Conservation (phyloP, 2,113 vertebrate genomes). For the Pandion haliaetus region DNA sequence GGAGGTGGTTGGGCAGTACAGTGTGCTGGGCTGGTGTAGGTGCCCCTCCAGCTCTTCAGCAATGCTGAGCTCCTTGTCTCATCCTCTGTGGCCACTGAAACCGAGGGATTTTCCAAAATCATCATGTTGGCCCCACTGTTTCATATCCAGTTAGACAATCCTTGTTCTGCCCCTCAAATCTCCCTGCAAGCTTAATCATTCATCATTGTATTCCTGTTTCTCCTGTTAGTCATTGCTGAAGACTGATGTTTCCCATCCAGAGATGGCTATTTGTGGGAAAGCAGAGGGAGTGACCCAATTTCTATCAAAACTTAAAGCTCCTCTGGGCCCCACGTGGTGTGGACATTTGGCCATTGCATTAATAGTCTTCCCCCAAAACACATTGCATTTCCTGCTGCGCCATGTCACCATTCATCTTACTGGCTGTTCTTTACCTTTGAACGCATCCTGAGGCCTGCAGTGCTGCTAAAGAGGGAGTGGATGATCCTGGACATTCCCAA, state of each 20-base stretch:
- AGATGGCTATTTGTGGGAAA: background rate
- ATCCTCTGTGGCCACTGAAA: background rate
- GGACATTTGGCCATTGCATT: background rate
- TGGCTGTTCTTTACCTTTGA: background rate
- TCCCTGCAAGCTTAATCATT: background rate
- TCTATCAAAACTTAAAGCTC: background rate
- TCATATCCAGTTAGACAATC: background rate
- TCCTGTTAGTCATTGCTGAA: background rate
- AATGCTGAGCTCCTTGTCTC: background rate
- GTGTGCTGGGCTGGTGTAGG: background rate
- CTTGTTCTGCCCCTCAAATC: background rate
- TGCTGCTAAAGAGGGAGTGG: background rate
- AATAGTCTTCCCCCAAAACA: background rate
- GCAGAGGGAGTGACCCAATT: background rate
- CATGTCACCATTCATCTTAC: background rate
- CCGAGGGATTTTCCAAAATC: background rate
- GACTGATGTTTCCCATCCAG: background rate
- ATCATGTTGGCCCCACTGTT: background rate
- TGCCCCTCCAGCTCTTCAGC: background rate
- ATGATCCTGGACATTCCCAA: background rate
- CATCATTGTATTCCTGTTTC: background rate
- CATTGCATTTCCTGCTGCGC: background rate
- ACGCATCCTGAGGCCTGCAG: background rate
- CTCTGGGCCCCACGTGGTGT: background rate
- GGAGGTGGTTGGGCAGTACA: background rate